Evolutionary conservation across 2,797 vertebrate genomes (phyloP), one percentile per base, ranked within the genome.

Genomic region (Euthynnus affinis): DNA sequence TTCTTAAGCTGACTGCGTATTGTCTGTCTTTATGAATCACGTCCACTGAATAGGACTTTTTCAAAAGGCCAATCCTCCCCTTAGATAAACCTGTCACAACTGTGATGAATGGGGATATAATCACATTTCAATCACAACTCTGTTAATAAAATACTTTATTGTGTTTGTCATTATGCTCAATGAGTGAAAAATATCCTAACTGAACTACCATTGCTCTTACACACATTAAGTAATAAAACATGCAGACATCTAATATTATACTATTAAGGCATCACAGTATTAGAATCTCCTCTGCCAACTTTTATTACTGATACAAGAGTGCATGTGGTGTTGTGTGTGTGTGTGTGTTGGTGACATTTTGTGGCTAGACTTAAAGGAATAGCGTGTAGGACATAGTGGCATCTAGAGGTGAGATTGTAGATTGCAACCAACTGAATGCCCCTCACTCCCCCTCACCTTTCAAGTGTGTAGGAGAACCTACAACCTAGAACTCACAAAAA

Each of bases 71-170:
- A 70, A 61, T 88, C 84, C 86, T 89, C 81, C 74, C 82, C 75
- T 81, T 86, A 90, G 79, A 92, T 90, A 91, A 93, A 92, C 89
- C 76, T 91, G 85, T 87, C 85, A 87, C 73, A 15, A 29, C 53
- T 0, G 71, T 89, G 88, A 92, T 91, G 76, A 87, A 94, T 90
- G 87, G 84, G 20, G 22, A 81, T 71, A 53, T 89, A 91, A 92
- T 90, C 80, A 81, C 71, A 71, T 87, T 80, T 91, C 78, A 67
- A 66, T 89, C 80, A 80, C 71, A 67, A 20, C 42, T 68, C 67
- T 68, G 73, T 52, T 37, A 29, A 32, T 49, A 44, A 72, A 86
- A 85, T 71, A 44, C 63, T 79, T 79, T 40, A 74, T 78, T 86
- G 80, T 83, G 61, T 68, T 81, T 85, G 82, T 62, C 80, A 52